Conservation (phyloP, 2,113 vertebrate genomes). For the Artemisiospiza belli region DNA sequence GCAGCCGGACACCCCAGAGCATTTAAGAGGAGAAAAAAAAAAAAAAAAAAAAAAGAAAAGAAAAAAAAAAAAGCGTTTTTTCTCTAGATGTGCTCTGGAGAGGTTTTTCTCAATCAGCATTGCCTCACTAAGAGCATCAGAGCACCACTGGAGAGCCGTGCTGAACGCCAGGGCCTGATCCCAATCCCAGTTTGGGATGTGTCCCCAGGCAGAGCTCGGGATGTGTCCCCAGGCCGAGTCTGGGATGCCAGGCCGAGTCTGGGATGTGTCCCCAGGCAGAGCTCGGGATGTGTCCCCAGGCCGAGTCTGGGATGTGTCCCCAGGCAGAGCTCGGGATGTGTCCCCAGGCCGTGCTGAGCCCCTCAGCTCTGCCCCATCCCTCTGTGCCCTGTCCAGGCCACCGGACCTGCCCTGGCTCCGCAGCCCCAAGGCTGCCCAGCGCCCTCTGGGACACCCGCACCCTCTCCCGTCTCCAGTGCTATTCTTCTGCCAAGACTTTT, state of each 20-base stretch:
- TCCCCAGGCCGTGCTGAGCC: background rate
- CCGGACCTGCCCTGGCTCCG: background rate
- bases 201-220: background rate
- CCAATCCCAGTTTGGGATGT: background rate
- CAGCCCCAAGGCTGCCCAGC: background rate
- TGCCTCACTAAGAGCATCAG: background rate
- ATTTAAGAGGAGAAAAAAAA: background rate
- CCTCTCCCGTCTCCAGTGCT: background rate
- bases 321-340: background rate
- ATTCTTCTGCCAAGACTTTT: background rate
- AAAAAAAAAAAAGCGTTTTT: fast-evolving
- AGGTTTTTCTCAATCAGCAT: background rate
- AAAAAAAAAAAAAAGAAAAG: too few species aligned
- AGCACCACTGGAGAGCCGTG: background rate
- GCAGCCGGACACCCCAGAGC: background rate
- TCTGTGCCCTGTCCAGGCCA: background rate
- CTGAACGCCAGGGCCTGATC: background rate
- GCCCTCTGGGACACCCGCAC: background rate
- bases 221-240: background rate
- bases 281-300: background rate
- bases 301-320: background rate
- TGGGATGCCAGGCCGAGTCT: background rate
- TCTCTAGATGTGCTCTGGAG: background rate
- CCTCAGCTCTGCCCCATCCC: background rate
- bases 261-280: background rate